Percentiles rank a stretch among this genome's conserved stretches.
Conservation (phyloP, 2,888 invertebrate species). For the Rhodophaea formosa region DNA sequence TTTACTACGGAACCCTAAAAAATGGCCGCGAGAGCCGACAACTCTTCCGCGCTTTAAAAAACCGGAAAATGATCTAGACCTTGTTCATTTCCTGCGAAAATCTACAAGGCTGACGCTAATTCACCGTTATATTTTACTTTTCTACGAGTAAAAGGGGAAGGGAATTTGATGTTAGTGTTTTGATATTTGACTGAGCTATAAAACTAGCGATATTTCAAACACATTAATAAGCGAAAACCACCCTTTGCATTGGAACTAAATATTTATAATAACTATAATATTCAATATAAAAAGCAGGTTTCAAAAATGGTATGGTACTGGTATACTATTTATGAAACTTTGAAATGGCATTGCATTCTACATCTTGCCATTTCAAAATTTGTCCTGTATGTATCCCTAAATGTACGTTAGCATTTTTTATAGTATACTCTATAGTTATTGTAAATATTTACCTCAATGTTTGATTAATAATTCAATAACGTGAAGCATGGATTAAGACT, state of each 20-base stretch:
- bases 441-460: slow-evolving; percentile 3
- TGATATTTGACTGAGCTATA: not conserved
- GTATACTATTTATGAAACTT: no score
- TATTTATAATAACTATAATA: slow-evolving; percentile 6
- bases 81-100: slow-evolving; percentile 8
- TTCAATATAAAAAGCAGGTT: no score
- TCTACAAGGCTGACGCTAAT: slow-evolving; percentile 2
- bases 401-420: no score
- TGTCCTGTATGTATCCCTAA: no score
- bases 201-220: not conserved
- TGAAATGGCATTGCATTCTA: no score
- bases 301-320: no score
- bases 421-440: not conserved
- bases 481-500: not conserved
- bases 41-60: not conserved
- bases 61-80: not conserved
- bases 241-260: not conserved
- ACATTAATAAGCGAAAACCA: not conserved
- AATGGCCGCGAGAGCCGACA: slow-evolving; percentile 4
- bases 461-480: not conserved
- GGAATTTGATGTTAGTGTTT: slow-evolving; percentile 29
- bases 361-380: no score
- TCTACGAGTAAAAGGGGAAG: slow-evolving; percentile 40
- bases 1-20: not conserved
- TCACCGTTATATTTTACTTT: slow-evolving; percentile 3